A percentile compares a stretch with the other conserved stretches of the same genome.
Conservation (phyloP, 2,797 vertebrate genomes). For the Sciaenops ocellatus region DNA sequence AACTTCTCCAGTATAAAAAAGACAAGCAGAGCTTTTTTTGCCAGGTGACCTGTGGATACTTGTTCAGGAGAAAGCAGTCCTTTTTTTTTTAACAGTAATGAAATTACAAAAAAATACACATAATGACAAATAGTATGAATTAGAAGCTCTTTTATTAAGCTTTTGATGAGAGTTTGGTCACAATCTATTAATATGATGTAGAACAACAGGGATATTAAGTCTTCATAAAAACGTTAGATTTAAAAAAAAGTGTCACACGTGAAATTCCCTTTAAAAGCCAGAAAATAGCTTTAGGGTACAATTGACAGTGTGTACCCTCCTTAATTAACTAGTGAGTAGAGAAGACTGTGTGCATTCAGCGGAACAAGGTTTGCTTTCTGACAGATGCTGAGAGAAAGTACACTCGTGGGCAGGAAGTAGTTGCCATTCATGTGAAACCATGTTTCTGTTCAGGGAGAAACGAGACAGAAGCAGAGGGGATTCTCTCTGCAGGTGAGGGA, state of each 20-base stretch:
- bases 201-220: neutral
- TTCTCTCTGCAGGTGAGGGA: slow-evolving; percentile 36
- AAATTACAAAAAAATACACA: slow-evolving; percentile 1
- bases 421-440: slow-evolving; percentile 63
- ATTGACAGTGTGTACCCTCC: slow-evolving; percentile 30
- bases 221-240: neutral
- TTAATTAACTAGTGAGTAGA: slow-evolving; percentile 60
- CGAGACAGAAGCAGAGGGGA: slow-evolving; percentile 22
- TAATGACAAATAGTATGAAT: neutral
- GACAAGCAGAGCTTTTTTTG: neutral
- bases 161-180: slow-evolving; percentile 13
- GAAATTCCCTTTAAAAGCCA: slow-evolving; percentile 19
- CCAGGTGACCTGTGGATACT: neutral
- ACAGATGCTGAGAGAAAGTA: slow-evolving; percentile 69
- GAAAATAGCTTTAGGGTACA: slow-evolving; percentile 20
- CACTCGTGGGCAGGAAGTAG: slow-evolving; percentile 52
- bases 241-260: slow-evolving; percentile 7
- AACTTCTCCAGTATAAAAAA: neutral
- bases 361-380: slow-evolving; percentile 48
- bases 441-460: slow-evolving; percentile 46
- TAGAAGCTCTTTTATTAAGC: neutral
- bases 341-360: slow-evolving; percentile 44
- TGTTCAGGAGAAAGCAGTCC: neutral
- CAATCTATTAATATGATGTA: neutral
- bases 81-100: neutral